Evolutionary conservation across 2,113 vertebrate species (phyloP), one percentile per base, ranked within the genome.

Genomic region (Pandion haliaetus): DNA sequence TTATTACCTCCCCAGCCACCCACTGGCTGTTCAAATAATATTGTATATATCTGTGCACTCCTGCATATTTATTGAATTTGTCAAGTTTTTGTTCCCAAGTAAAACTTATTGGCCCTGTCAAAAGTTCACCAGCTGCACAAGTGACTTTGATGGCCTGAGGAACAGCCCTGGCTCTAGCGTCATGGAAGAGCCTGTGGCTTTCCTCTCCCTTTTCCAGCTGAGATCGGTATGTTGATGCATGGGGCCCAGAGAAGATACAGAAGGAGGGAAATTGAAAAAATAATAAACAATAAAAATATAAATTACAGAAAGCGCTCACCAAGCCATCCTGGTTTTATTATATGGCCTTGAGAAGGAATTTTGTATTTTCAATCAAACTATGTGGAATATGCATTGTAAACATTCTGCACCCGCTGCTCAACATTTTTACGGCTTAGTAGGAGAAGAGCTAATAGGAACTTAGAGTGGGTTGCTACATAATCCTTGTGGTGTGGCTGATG

Each of bases 241-340:
- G 95, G 93, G 96, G 94, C 96, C 96, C 93, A 82, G 78, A 93
- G 96, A 97, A 95, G 97, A 97, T 91, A 96, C 96, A 97, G 97
- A 97, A 97, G 96, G 96, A 97, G 96, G 96, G 95, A 96, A 97
- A 95, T 96, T 96, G 93, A 97, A 97, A 97, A 95, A 97, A 97
- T 96, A 98, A 93, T 96, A 97, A 97, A 98, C 97, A 97, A 98
- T 86, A 92, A 95, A 97, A 97, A 97, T 93, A 97, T 97, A 96
- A 97, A 97, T 96, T 93, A 96, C 93, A 89, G 95, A 97, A 95
- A 95, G 90, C 28, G 58, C 92, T 97, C 95, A 97, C 94, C 94
- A 94, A 98, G 91, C 90, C 97, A 97, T 97, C 96, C 83, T 97
- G 96, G 57, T 97, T 97, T 97, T 97, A 98, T 97, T 97, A 98